Evolutionary conservation across 2,113 vertebrate genomes (phyloP).

Genomic region (Arizona elegans): DNA sequence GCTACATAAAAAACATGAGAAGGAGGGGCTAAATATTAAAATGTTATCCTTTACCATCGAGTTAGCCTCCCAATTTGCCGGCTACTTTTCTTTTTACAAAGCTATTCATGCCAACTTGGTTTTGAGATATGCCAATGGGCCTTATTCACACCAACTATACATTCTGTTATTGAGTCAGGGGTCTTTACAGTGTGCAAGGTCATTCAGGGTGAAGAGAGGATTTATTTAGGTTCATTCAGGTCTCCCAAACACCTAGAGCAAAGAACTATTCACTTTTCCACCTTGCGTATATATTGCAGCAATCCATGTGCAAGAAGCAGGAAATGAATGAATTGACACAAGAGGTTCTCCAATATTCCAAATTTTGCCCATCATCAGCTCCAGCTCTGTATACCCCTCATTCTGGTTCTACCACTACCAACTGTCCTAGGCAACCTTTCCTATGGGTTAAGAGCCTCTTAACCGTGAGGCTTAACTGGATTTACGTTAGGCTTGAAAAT

Average conservation of each 20-base stretch:
- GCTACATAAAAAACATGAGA: not conserved
- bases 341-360: not conserved
- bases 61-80: not conserved
- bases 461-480: not conserved
- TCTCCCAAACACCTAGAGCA: not conserved
- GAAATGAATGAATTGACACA: not conserved
- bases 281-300: not conserved
- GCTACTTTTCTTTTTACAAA: not conserved
- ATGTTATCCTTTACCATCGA: not conserved
- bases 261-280: not conserved
- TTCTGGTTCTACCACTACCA: not conserved
- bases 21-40: not conserved
- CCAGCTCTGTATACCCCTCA: not conserved
- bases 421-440: not conserved
- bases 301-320: not conserved
- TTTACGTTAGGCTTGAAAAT: not conserved
- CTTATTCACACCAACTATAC: not conserved
- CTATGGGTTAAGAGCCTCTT: not conserved
- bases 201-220: not conserved
- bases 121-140: not conserved
- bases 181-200: not conserved
- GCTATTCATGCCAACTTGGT: not conserved
- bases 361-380: not conserved
- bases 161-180: not conserved
- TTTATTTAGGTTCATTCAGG: not conserved